Conservation (phyloP, 2,888 invertebrate species). For the Sarcophaga rosellei region DNA sequence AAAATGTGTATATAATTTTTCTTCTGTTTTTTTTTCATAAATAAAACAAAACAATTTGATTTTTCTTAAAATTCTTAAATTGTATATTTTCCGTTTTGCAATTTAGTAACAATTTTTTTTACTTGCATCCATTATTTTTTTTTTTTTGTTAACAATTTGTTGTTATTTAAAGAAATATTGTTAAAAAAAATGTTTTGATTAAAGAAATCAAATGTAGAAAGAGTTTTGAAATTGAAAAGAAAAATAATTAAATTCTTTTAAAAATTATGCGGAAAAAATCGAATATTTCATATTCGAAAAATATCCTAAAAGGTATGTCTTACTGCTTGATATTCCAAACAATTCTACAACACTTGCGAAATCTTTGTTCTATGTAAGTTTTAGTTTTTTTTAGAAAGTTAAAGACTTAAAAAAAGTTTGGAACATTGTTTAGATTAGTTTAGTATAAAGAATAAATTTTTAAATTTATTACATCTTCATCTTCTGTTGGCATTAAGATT, state of each 20-base stretch:
- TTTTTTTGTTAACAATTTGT: neutral
- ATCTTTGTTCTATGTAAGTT: too few species aligned
- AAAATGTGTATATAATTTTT: too few species aligned
- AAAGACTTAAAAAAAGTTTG: too few species aligned
- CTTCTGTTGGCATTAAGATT: too few species aligned
- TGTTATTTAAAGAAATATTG: neutral
- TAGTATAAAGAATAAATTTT: too few species aligned
- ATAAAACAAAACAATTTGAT: slow-evolving; percentile 18
- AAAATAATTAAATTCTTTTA: neutral
- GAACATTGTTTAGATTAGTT: too few species aligned
- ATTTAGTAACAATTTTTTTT: slow-evolving; percentile 29
- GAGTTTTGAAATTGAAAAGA: neutral
- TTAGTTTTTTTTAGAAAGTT: too few species aligned
- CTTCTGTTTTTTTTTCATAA: neutral
- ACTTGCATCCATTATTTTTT: too few species aligned
- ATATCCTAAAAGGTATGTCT: too few species aligned
- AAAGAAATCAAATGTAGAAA: neutral
- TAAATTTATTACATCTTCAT: too few species aligned
- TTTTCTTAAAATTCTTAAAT: slow-evolving; percentile 20
- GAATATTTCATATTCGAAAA: neutral
- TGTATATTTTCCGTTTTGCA: slow-evolving; percentile 14
- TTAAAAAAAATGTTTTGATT: neutral
- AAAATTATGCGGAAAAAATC: neutral
- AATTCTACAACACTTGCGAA: too few species aligned
- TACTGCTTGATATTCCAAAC: too few species aligned